Percentiles rank a stretch among this genome's conserved stretches.
Conservation (phyloP, 2,888 invertebrate genomes). For the Trachelus tabidus region DNA sequence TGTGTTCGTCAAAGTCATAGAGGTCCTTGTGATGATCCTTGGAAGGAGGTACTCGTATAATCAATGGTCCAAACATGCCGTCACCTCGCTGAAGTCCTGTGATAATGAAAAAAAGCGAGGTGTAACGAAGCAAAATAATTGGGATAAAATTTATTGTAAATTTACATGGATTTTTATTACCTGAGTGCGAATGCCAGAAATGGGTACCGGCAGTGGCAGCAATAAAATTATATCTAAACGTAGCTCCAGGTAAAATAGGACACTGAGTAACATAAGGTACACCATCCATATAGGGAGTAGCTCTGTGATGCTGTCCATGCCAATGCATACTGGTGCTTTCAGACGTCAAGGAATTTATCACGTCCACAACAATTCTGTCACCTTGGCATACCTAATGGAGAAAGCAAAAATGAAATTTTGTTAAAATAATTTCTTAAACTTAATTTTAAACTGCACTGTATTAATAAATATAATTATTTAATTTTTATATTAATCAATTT, state of each 20-base stretch:
- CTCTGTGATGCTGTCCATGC: constrained; percentile 88
- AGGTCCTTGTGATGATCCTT: constrained; percentile 74
- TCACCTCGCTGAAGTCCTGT: constrained; percentile 87
- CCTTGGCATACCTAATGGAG: constrained; percentile 80
- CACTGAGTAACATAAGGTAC: constrained; percentile 89
- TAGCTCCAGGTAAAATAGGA: constrained; percentile 80
- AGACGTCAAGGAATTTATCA: constrained; percentile 81
- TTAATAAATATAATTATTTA: no score
- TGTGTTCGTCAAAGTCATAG: constrained; percentile 87
- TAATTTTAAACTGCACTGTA: no score
- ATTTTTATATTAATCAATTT: no score
- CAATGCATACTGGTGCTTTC: constrained; percentile 91
- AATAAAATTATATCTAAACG: constrained; percentile 80
- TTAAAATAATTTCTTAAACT: neutral
- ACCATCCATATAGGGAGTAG: constrained; percentile 89
- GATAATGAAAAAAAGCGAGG: constrained; percentile 38
- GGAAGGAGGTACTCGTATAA: constrained; percentile 77
- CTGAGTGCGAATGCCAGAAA: constrained; percentile 85
- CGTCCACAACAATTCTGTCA: constrained; percentile 86
- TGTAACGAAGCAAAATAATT: neutral
- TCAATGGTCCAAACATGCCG: constrained; percentile 83
- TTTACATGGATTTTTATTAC: constrained; percentile 44
- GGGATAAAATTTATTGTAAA: neutral
- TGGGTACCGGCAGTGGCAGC: constrained; percentile 84
- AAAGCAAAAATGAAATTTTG: neutral